phyloP scores from a whole-genome alignment of 2,113 vertebrate genomes.

The Pantherophis guttatus region DNA sequence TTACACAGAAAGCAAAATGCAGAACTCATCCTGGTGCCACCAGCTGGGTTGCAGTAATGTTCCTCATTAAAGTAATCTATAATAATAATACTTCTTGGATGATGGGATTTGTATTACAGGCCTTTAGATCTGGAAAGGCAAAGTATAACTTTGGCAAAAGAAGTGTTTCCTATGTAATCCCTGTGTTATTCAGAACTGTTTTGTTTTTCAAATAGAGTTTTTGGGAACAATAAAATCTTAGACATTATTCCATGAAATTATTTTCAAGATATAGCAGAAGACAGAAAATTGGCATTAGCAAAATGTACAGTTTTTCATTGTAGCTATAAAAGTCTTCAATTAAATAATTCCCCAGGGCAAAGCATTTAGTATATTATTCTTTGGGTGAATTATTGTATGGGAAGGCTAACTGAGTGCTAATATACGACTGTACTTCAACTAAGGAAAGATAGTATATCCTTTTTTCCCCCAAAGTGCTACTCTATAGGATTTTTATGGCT shows the following conservation, averaged over 20 bases:
- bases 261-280: slow-evolving; percentile 42
- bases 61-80: not conserved
- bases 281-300: slow-evolving; percentile 50
- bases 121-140: not conserved
- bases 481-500: slow-evolving; percentile 44
- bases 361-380: slow-evolving; percentile 73
- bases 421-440: slow-evolving; percentile 56
- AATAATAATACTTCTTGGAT: not conserved
- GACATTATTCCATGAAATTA: not conserved
- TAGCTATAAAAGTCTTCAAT: slow-evolving; percentile 61
- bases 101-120: not conserved
- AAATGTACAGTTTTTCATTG: slow-evolving; percentile 55
- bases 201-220: not conserved
- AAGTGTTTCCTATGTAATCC: not conserved
- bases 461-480: slow-evolving; percentile 35
- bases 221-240: not conserved
- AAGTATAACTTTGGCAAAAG: not conserved
- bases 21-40: not conserved
- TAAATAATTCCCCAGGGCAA: slow-evolving; percentile 71
- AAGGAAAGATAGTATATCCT: slow-evolving; percentile 55
- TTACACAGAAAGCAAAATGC: not conserved
- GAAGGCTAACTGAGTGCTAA: slow-evolving; percentile 66
- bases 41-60: not conserved
- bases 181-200: slow-evolving; percentile 3
- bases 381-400: slow-evolving; percentile 72